Evolutionary conservation across 2,113 vertebrate genomes (phyloP), one percentile per base, ranked within the genome.

Genomic region (Lagopus leucura): DNA sequence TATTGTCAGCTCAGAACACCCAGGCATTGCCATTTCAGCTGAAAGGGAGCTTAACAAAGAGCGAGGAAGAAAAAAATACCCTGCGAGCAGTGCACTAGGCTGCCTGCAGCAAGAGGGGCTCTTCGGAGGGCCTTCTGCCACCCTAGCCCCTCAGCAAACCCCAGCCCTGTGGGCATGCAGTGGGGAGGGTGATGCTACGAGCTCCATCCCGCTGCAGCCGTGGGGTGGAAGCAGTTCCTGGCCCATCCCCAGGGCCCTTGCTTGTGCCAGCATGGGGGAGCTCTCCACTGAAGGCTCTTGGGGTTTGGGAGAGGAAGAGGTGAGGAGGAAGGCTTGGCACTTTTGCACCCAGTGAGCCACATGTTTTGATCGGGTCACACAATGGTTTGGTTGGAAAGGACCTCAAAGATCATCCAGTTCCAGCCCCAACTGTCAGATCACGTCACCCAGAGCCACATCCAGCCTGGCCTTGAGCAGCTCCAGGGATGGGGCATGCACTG

Each of bases 1-100:
- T 99, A 99, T 98, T 98, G 98, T 98, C 98, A 98, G 97, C 98
- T 98, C 96, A 92, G 98, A 98, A 98, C 98, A 98, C 98, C 98
- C 98, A 98, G 98, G 98, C 98, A 97, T 98, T 98, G 98, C 98
- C 97, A 97, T 96, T 97, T 98, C 98, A 98, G 97, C 98, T 98
- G 98, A 98, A 98, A 98, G 98, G 97, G 98, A 97, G 98, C 97
- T 98, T 96, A 97, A 98, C 98, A 98, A 98, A 97, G 98, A 98
- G 95, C 60, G 42, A 69, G 79, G 76, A 66, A 90, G 95, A 94
- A 88, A 91, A 96, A 89, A 80, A 91, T 84, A 90, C 87, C 95
- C 95, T 95, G 94, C 97, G 92, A 70, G 96, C 66, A 77, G 92
- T 97, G 94, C 94, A 96, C 95, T 90, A 70, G 93, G 82, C 96